phyloP scores from a whole-genome alignment of 2,888 invertebrate genomes.

The Tipula lateralis region DNA sequence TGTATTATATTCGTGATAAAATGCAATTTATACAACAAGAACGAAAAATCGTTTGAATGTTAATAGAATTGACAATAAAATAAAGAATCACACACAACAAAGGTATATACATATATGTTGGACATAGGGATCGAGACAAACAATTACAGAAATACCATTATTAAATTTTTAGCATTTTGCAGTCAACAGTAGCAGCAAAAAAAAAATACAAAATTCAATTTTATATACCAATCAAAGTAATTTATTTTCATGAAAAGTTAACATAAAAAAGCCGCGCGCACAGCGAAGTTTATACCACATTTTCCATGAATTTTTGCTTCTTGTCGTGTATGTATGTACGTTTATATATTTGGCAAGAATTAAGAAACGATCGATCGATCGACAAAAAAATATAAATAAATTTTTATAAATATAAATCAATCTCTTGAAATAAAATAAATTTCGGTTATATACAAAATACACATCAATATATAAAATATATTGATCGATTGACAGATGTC shows the following conservation, averaged over 20 bases:
- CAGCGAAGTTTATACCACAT: not conserved
- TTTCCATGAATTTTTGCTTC: not conserved
- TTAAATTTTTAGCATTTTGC: not conserved
- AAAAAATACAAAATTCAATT: not conserved
- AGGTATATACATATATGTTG: not conserved
- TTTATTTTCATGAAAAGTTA: not conserved
- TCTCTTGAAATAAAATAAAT: not conserved
- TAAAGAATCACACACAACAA: not conserved
- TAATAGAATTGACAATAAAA: constrained; percentile 9
- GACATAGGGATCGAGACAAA: not conserved
- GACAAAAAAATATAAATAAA: not conserved
- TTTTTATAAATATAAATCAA: constrained; percentile 24
- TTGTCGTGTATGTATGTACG: not conserved
- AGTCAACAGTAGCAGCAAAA: constrained; percentile 2
- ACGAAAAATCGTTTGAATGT: not conserved
- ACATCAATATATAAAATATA: not conserved
- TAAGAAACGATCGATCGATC: constrained; percentile 1
- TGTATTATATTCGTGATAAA: not conserved
- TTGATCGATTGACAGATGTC: constrained; percentile 28
- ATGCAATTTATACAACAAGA: not conserved
- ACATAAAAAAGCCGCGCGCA: not conserved
- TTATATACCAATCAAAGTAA: constrained; percentile 24
- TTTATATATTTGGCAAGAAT: not conserved
- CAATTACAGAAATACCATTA: not conserved
- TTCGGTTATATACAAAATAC: not conserved